A percentile compares a stretch with the other conserved stretches of the same genome.
Evolutionary conservation across 1,140 invertebrate species (phyloP).

Genomic region (Diachasmimorpha longicaudata): DNA sequence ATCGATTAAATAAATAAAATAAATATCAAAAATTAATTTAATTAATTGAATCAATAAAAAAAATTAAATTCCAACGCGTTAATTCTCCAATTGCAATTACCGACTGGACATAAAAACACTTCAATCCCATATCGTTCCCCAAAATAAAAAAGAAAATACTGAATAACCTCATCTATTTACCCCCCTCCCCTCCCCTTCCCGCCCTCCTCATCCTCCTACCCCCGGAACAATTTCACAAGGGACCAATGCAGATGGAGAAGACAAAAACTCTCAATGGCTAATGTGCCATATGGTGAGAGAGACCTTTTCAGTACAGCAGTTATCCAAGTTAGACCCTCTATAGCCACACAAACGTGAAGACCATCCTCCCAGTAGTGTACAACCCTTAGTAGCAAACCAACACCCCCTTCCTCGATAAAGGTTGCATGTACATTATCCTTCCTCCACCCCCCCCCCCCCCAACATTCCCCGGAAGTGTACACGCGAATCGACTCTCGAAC

Average conservation of each 20-base stretch:
- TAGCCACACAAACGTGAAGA: background rate
- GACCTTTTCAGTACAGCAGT: background rate
- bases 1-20: too few relatives aligned
- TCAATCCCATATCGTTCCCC: too few relatives aligned
- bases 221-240: background rate
- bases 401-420: background rate
- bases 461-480: conserved; percentile 23
- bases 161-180: background rate
- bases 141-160: too few relatives aligned
- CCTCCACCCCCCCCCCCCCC: too few relatives aligned
- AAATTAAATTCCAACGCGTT: too few relatives aligned
- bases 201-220: too few relatives aligned
- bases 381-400: background rate
- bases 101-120: too few relatives aligned
- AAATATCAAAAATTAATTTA: too few relatives aligned
- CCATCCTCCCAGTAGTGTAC: background rate
- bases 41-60: too few relatives aligned
- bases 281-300: background rate
- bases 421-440: conserved; percentile 20
- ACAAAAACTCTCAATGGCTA: background rate
- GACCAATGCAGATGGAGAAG: background rate
- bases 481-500: conserved; percentile 41
- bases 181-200: too few relatives aligned
- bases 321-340: background rate
- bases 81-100: too few relatives aligned